Conservation (phyloP, 2,888 invertebrate genomes). For the Cremastobaeus sp. region DNA sequence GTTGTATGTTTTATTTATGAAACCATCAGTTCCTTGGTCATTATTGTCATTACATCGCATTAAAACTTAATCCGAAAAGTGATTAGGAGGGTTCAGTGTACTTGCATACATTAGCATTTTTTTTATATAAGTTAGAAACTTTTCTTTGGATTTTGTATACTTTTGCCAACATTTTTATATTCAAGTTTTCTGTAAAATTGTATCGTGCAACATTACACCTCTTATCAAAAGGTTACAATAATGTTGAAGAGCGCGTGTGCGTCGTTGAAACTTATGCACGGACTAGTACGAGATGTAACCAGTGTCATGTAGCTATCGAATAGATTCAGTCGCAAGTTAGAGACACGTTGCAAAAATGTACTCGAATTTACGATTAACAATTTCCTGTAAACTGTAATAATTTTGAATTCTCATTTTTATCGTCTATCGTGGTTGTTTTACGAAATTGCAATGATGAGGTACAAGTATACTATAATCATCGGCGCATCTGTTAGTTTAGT, state of each 20-base stretch:
- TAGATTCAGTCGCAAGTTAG: conserved; percentile 42
- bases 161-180: too few relatives aligned
- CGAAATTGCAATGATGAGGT: conserved; percentile 66
- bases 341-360: conserved; percentile 24
- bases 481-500: conserved; percentile 69
- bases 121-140: too few relatives aligned
- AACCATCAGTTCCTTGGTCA: too few relatives aligned
- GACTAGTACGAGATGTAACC: conserved; percentile 41
- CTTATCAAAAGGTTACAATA: conserved; percentile 24
- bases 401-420: not conserved
- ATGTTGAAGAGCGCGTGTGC: conserved; percentile 64
- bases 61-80: too few relatives aligned
- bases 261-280: conserved; percentile 34
- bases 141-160: too few relatives aligned
- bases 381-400: not conserved
- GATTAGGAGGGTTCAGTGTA: too few relatives aligned
- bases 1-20: too few relatives aligned
- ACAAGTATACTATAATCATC: conserved; percentile 69
- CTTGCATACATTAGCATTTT: too few relatives aligned
- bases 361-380: not conserved
- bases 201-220: not conserved
- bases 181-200: not conserved
- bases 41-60: too few relatives aligned
- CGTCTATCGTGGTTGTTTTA: not conserved
- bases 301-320: conserved; percentile 47